Evolutionary conservation across 2,888 invertebrate genomes (phyloP).

Genomic region (Nephrotoma flavescens): DNA sequence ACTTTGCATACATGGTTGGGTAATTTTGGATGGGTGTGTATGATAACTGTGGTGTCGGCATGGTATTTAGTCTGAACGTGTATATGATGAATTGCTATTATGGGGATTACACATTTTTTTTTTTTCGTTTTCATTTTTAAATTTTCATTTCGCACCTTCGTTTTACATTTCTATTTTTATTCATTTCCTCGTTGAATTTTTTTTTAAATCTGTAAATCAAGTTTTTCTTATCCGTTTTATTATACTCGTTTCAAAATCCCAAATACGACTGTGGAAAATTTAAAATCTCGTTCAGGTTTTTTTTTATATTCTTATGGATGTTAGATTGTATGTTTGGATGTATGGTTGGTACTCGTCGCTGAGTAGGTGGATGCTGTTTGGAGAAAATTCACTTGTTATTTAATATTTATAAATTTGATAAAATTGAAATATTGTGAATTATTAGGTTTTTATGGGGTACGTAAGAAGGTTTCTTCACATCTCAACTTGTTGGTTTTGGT

Average conservation of each 20-base stretch:
- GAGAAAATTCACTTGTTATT: neutral
- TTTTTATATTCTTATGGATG: neutral
- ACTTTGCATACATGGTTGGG: neutral
- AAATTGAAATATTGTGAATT: neutral
- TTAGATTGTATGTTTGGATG: neutral
- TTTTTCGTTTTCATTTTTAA: neutral
- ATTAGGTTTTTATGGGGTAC: neutral
- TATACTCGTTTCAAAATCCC: neutral
- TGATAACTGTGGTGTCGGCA: neutral
- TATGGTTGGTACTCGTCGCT: neutral
- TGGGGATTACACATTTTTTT: neutral
- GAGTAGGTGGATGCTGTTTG: neutral
- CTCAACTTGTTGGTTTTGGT: neutral
- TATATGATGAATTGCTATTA: neutral
- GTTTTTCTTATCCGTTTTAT: neutral
- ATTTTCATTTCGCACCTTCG: neutral
- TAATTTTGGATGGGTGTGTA: neutral
- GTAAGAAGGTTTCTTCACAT: neutral
- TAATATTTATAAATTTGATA: neutral
- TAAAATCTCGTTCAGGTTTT: neutral
- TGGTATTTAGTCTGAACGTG: neutral
- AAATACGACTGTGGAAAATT: neutral
- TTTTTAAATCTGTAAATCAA: neutral
- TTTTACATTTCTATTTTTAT: neutral
- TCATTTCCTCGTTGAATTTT: neutral